These are phyloP conservation scores for Hipposideros larvatus DNA, from an alignment of 2,797 vertebrate genomes.

Conservation along the genomic window DNA sequence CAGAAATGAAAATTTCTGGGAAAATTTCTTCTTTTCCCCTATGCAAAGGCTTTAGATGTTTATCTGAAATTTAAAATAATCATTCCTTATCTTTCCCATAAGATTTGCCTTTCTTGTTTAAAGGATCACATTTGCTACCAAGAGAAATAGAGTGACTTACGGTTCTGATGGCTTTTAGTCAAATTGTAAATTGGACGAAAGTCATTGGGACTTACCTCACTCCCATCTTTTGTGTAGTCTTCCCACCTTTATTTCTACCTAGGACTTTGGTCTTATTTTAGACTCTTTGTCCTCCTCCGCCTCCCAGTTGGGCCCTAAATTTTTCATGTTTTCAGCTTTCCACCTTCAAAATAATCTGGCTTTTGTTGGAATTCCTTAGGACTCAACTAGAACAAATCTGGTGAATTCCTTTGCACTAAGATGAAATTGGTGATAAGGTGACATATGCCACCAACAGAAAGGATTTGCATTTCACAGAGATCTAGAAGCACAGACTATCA, in stretches of 20 bases:
- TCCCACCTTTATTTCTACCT: background rate
- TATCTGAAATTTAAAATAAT: background rate
- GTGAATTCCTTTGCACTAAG: background rate
- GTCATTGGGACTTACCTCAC: background rate
- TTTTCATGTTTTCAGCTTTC: conserved; percentile 10
- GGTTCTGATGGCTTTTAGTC: background rate
- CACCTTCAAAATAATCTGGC: background rate
- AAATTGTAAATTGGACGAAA: background rate
- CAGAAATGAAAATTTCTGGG: background rate
- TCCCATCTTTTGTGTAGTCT: background rate
- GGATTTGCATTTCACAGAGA: background rate
- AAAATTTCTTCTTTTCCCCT: background rate
- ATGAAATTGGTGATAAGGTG: background rate
- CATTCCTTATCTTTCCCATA: background rate
- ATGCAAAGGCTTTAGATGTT: background rate
- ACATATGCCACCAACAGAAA: background rate
- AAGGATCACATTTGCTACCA: background rate
- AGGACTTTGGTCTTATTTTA: background rate
- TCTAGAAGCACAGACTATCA: background rate
- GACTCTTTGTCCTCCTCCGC: background rate
- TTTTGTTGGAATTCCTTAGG: background rate
- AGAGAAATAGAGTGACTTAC: background rate
- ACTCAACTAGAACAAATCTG: background rate
- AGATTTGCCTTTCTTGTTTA: background rate
- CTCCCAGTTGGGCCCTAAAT: background rate